Evolutionary conservation across 2,113 vertebrate species (phyloP), one percentile per base, ranked within the genome.

Genomic region (Microcebus tavaratra): DNA sequence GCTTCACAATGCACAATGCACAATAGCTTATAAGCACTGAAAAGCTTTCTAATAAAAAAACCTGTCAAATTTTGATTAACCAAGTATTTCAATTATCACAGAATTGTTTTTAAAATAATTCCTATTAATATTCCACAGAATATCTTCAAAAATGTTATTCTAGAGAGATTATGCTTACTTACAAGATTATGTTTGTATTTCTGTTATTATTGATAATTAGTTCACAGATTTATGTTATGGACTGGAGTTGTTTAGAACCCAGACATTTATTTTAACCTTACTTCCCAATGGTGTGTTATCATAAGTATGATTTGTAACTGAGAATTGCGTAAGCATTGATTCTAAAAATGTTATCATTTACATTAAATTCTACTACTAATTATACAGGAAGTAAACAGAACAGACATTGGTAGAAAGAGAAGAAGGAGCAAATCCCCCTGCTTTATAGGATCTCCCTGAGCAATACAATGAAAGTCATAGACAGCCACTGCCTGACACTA

Each of bases 331-430:
- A 96, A 97, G 93, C 48, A 97, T 34, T 95, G 78, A 96, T 96
- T 89, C 4, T 11, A 31, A 95, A 82, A 97, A 78, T 18, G 79
- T 90, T 4, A 92, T 96, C 89, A 94, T 36, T 79, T n/a, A 97
- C 67, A 94, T 95, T 97, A 97, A 97, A 96, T 97, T 88, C 90
- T 91, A 93, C 34, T 96, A 94, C 87, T 82, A 97, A 93, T 96
- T 88, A 13, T 59, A 57, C 2, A 48, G 8, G 12, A 39, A 81
- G 25, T 55, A 72, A 34, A 61, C 20, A 39, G 50, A 88, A 34
- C 8, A 95, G 25, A 23, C 87, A 50, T 68, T 9, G 94, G 75
- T 67, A 84, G 88, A 93, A 70, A 57, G 50, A 59, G 0, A 0
- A 63, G 53, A 88, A n/a, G 83, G 73, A 34, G 57, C 0, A 27